Percentiles rank a stretch among this genome's conserved stretches.
Evolutionary conservation across 2,888 invertebrate genomes (phyloP).

Genomic region (Apotomis betuletana): DNA sequence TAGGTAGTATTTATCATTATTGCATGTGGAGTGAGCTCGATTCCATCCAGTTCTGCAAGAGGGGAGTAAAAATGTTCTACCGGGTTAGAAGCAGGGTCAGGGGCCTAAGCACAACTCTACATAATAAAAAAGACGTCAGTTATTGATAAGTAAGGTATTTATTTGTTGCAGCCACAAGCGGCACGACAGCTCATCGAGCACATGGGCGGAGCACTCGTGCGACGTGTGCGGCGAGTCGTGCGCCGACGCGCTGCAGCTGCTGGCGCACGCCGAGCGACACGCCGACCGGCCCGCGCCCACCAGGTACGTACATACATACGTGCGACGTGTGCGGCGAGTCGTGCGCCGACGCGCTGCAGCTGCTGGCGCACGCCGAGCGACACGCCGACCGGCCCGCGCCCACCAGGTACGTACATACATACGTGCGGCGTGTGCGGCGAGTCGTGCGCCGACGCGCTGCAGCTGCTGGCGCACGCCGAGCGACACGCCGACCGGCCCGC

Average conservation of each 20-base stretch:
- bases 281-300: conserved; percentile 84
- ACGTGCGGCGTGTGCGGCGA: conserved; percentile 45
- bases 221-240: conserved; percentile 92
- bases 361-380: conserved; percentile 90
- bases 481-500: not conserved
- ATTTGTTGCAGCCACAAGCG: conserved; percentile 67
- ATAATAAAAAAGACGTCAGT: too few species aligned
- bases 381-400: conserved; percentile 87
- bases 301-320: conserved; percentile 76
- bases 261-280: conserved; percentile 91
- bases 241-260: conserved; percentile 88
- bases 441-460: not conserved
- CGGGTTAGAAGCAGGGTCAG: too few species aligned
- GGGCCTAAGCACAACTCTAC: too few species aligned
- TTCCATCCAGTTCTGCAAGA: too few species aligned
- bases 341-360: conserved; percentile 89
- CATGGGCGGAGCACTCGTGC: conserved; percentile 86
- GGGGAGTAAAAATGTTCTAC: too few species aligned
- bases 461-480: conserved; percentile 58
- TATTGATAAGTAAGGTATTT: not conserved
- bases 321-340: conserved; percentile 92
- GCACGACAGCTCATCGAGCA: conserved; percentile 66
- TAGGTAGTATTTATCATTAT: too few species aligned
- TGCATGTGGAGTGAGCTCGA: too few species aligned
- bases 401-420: conserved; percentile 70